These are phyloP conservation scores for Tryphoninae sp. DNA, from an alignment of 2,888 invertebrate genomes.

Conservation along the genomic window DNA sequence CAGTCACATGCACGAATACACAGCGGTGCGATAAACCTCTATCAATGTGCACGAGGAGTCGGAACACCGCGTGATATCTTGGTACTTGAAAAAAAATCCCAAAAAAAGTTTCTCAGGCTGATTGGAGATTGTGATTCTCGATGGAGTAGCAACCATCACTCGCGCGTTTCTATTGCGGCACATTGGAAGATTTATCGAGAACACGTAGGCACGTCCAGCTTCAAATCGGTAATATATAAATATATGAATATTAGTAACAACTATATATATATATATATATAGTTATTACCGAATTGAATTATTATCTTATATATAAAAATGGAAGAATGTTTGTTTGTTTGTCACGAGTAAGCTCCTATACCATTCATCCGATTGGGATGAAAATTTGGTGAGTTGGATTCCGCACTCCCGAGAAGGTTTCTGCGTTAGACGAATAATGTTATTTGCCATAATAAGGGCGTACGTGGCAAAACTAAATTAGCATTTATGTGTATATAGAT, in stretches of 20 bases:
- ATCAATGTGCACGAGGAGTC: conserved; percentile 17
- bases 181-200: conserved; percentile 40
- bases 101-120: conserved; percentile 24
- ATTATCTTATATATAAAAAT: no score
- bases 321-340: no score
- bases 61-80: conserved; percentile 46
- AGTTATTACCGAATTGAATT: neutral
- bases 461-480: no score
- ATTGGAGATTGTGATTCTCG: conserved; percentile 51
- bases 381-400: no score
- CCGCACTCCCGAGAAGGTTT: no score
- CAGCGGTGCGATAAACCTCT: conserved; percentile 26
- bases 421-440: no score
- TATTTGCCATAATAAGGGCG: no score
- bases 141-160: conserved; percentile 55
- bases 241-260: neutral
- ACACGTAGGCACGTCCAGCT: conserved; percentile 39
- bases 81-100: conserved; percentile 5
- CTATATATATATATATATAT: conserved; percentile 3
- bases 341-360: no score
- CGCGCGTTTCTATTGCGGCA: conserved; percentile 7
- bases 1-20: neutral
- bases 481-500: no score
- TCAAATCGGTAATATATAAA: neutral
- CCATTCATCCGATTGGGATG: no score